A percentile compares a stretch with the other conserved stretches of the same genome.
These are phyloP conservation scores for Apostichopus parvimensis DNA, from an alignment of 35 echinoderm and acorn worm species.

Conservation along the genomic window DNA sequence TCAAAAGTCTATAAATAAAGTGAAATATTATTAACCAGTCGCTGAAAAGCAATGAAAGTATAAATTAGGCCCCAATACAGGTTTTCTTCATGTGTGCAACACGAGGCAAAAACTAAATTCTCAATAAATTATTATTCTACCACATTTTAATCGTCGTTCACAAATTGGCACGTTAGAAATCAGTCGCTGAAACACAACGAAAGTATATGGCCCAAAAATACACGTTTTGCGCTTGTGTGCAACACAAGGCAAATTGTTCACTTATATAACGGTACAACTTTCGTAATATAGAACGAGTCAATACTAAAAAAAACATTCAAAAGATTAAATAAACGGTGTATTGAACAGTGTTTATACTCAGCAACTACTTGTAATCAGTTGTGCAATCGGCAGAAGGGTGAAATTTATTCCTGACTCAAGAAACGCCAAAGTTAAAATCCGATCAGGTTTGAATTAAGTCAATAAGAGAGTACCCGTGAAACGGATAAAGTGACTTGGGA, in stretches of 20 bases:
- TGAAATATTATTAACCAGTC: too few species aligned
- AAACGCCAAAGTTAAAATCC: not conserved
- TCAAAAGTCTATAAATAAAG: too few species aligned
- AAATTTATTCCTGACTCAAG: not conserved
- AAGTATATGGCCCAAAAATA: too few species aligned
- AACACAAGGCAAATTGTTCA: not conserved
- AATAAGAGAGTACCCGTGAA: not conserved
- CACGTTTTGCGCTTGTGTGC: not conserved
- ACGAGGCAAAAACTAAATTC: too few species aligned
- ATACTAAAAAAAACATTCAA: not conserved
- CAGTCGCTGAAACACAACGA: too few species aligned
- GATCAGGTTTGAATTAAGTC: not conserved
- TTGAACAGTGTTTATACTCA: not conserved
- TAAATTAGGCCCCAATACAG: too few species aligned
- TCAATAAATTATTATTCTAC: too few species aligned
- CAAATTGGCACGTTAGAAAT: too few species aligned
- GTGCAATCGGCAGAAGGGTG: not conserved
- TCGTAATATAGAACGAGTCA: not conserved
- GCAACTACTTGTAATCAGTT: not conserved
- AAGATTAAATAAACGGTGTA: not conserved
- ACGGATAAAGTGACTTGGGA: not conserved
- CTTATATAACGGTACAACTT: not conserved
- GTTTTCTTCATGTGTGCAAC: too few species aligned
- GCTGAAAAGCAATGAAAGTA: too few species aligned
- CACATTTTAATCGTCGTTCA: too few species aligned